Evolutionary conservation across 1,140 invertebrate genomes (phyloP).

Genomic region (Microplitis demolitor): DNA sequence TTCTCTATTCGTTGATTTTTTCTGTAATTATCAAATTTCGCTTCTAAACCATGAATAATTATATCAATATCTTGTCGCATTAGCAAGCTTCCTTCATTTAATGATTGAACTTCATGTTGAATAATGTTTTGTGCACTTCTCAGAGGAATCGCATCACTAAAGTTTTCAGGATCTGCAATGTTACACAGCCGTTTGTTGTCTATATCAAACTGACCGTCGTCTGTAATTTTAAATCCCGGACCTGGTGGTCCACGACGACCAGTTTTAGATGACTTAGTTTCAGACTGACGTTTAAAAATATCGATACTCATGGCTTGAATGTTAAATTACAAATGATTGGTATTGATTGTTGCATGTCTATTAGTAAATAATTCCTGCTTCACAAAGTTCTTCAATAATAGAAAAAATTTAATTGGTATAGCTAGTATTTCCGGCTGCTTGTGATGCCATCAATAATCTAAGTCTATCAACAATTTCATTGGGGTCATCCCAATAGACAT

Average conservation of each 20-base stretch:
- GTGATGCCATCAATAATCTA: neutral
- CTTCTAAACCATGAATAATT: too few relatives aligned
- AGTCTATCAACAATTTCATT: conserved; percentile 10
- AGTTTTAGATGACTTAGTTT: neutral
- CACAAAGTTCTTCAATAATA: conserved; percentile 5
- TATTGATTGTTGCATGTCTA: neutral
- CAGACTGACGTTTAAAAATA: conserved; percentile 21
- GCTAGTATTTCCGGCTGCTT: neutral
- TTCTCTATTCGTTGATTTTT: too few relatives aligned
- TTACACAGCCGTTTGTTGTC: conserved; percentile 1
- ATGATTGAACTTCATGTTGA: neutral
- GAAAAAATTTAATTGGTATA: conserved; percentile 12
- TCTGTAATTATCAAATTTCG: too few relatives aligned
- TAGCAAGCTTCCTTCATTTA: too few relatives aligned
- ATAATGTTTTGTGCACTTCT: neutral
- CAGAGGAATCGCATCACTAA: neutral
- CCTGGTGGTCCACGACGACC: neutral
- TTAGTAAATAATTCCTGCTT: conserved; percentile 14
- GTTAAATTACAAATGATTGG: neutral
- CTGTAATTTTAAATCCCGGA: conserved; percentile 18
- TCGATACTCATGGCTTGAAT: conserved; percentile 15
- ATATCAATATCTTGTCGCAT: too few relatives aligned
- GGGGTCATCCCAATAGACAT: conserved; percentile 6
- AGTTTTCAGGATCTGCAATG: neutral
- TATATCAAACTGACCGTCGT: conserved; percentile 19